Evolutionary conservation across 2,888 invertebrate species (phyloP).

Genomic region (Chrysina gloriosa): DNA sequence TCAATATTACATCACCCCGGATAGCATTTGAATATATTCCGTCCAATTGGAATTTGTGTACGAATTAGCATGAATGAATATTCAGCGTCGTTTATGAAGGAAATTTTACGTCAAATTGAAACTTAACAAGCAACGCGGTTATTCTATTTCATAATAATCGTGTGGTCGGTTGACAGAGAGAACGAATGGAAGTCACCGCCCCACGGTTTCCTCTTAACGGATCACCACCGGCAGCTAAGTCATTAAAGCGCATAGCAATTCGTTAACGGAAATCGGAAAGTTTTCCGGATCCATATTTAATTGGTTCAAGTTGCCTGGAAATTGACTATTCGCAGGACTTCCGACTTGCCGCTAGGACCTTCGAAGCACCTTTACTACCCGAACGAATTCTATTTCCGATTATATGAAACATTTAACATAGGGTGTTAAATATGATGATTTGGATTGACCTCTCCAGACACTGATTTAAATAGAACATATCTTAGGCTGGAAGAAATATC

Average conservation of each 20-base stretch:
- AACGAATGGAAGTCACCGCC: conserved; percentile 21
- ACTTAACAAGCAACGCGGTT: conserved; percentile 44
- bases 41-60: conserved; percentile 49
- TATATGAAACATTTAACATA: too few relatives aligned
- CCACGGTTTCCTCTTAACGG: background rate
- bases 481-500: too few relatives aligned
- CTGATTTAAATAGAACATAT: too few relatives aligned
- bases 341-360: background rate
- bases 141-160: conserved; percentile 38
- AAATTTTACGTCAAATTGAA: conserved; percentile 50
- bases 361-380: background rate
- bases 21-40: conserved; percentile 48
- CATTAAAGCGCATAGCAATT: conserved; percentile 6
- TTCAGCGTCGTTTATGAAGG: conserved; percentile 49
- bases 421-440: too few relatives aligned
- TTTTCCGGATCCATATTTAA: conserved; percentile 30
- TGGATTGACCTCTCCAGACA: too few relatives aligned
- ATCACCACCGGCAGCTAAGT: background rate
- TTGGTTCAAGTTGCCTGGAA: conserved; percentile 22
- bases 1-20: conserved; percentile 34
- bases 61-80: conserved; percentile 51
- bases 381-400: background rate
- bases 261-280: conserved; percentile 30
- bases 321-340: conserved; percentile 1
- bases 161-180: background rate